Conservation (phyloP, 2,797 vertebrate genomes). For the Schizopygopsis pylzovi region DNA sequence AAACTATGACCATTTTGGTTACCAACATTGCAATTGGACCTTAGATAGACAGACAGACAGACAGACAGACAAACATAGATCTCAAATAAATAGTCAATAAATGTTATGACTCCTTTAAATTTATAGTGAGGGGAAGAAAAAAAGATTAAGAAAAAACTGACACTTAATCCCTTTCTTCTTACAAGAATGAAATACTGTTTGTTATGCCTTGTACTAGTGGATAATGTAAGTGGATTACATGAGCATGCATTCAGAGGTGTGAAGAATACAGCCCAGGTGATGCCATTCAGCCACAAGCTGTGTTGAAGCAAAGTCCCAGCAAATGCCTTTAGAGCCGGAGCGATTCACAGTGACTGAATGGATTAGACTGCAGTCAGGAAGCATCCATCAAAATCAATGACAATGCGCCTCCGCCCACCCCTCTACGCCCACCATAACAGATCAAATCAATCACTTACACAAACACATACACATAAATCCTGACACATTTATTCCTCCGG, state of each 20-base stretch:
- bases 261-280: conserved; percentile 28
- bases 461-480: conserved; percentile 30
- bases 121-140: not conserved
- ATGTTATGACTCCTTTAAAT: not conserved
- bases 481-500: conserved; percentile 50
- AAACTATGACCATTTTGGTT: not conserved
- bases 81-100: not conserved
- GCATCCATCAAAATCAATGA: conserved; percentile 52
- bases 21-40: not conserved
- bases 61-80: not conserved
- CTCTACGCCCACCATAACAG: conserved; percentile 31
- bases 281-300: conserved; percentile 47
- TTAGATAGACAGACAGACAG: not conserved
- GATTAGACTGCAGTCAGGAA: conserved; percentile 44
- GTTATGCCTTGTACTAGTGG: not conserved
- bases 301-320: conserved; percentile 30
- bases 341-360: conserved; percentile 40
- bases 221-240: conserved; percentile 4
- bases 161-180: not conserved
- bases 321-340: conserved; percentile 16
- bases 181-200: not conserved
- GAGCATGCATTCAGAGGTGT: conserved; percentile 12
- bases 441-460: conserved; percentile 59
- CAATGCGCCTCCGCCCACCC: conserved; percentile 40
- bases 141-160: not conserved